Evolutionary conservation across 2,113 vertebrate genomes (phyloP).

Genomic region (Antennarius striatus): DNA sequence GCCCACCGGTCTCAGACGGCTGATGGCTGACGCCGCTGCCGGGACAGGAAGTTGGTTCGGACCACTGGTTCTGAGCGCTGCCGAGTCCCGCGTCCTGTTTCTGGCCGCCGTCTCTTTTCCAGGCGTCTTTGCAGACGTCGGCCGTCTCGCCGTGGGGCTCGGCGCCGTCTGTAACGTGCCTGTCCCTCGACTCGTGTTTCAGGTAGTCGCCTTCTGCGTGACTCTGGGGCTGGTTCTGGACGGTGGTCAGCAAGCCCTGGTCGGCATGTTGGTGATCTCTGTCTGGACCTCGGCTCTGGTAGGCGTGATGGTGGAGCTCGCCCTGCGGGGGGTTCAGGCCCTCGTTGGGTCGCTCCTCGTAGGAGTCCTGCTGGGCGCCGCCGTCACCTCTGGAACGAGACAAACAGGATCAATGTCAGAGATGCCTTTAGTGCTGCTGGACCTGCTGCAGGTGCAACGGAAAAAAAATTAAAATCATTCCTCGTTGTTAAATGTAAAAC

Average conservation of each 20-base stretch:
- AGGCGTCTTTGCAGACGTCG: slow-evolving; percentile 82
- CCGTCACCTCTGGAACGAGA: slow-evolving; percentile 81
- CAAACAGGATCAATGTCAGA: slow-evolving; percentile 3
- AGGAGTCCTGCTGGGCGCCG: slow-evolving; percentile 84
- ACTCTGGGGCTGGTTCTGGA: slow-evolving; percentile 77
- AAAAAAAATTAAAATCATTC: no score
- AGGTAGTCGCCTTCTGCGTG: slow-evolving; percentile 78
- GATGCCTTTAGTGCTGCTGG: neutral
- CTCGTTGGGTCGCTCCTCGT: slow-evolving; percentile 87
- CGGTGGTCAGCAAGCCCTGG: slow-evolving; percentile 71
- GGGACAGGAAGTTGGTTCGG: slow-evolving; percentile 74
- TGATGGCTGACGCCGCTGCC: slow-evolving; percentile 73
- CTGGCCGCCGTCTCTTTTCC: slow-evolving; percentile 84
- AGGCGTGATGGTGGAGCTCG: slow-evolving; percentile 64
- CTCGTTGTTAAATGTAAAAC: no score
- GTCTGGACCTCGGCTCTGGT: slow-evolving; percentile 81
- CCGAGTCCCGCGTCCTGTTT: slow-evolving; percentile 73
- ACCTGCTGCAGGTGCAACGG: no score
- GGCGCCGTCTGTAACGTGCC: slow-evolving; percentile 75
- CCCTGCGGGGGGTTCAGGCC: slow-evolving; percentile 69
- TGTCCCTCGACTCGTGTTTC: slow-evolving; percentile 80
- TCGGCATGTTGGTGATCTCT: slow-evolving; percentile 73
- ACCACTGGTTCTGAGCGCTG: slow-evolving; percentile 82
- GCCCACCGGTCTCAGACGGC: slow-evolving; percentile 83
- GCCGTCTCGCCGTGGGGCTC: slow-evolving; percentile 70